A percentile compares a stretch with the other conserved stretches of the same genome.
Evolutionary conservation across 2,113 vertebrate species (phyloP).

Genomic region (Planiliza haematocheilus): DNA sequence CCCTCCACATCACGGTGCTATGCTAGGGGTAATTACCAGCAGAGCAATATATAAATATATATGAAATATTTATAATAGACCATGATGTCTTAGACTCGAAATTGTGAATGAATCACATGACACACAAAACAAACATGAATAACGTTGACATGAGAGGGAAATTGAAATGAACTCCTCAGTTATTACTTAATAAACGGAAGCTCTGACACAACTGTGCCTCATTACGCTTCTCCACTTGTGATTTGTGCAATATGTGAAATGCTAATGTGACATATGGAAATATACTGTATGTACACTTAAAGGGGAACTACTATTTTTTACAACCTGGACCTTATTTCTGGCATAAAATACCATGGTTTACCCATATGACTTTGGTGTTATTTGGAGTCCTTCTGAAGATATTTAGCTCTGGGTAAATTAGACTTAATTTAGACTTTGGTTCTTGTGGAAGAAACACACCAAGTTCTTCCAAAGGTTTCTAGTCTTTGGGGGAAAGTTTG

Average conservation of each 20-base stretch:
- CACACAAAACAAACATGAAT: slow-evolving; percentile 4
- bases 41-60: neutral
- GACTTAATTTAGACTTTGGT: no score
- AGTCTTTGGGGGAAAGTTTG: no score
- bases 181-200: neutral
- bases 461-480: no score
- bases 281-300: no score
- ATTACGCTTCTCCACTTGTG: neutral
- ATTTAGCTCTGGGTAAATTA: no score
- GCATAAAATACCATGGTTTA: no score
- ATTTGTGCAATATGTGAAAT: neutral
- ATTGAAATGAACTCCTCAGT: neutral
- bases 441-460: no score
- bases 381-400: no score
- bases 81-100: slow-evolving; percentile 18
- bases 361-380: no score
- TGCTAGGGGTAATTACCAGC: slow-evolving; percentile 47
- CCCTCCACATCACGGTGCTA: slow-evolving; percentile 29
- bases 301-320: no score
- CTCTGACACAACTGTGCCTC: neutral
- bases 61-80: slow-evolving; percentile 25
- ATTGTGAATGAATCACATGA: slow-evolving; percentile 17
- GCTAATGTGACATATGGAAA: no score
- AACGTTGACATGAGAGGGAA: neutral
- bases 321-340: no score